These are phyloP conservation scores for Drosophila rubida DNA, from an alignment of 2,888 invertebrate genomes.

Conservation along the genomic window DNA sequence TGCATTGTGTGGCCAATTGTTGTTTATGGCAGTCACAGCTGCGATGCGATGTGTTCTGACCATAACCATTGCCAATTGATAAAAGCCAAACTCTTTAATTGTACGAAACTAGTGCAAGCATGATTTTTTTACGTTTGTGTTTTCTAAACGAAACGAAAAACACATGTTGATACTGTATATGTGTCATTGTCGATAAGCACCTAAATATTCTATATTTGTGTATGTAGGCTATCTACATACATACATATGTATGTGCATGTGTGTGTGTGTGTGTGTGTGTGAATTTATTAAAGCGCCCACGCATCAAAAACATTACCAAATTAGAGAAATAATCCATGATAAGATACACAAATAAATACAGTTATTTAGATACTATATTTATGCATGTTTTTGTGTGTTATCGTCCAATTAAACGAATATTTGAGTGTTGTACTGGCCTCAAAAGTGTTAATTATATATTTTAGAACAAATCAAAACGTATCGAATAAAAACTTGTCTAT, in stretches of 20 bases:
- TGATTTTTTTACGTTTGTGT: constrained; percentile 7
- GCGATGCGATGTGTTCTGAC: constrained; percentile 20
- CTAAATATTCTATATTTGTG: constrained; percentile 8
- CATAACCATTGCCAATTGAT: constrained; percentile 49
- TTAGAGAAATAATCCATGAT: constrained; percentile 44
- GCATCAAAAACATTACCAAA: constrained; percentile 31
- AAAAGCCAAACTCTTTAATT: constrained; percentile 18
- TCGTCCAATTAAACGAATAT: constrained; percentile 23
- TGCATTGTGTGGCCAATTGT: constrained; percentile 33
- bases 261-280: not conserved
- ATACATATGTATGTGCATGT: not conserved
- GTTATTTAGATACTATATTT: constrained; percentile 11
- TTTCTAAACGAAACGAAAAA: constrained; percentile 33
- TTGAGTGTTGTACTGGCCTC: constrained; percentile 20
- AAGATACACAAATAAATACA: constrained; percentile 39
- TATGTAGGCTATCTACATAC: constrained; percentile 13
- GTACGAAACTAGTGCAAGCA: constrained; percentile 2
- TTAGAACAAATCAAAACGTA: constrained; percentile 18
- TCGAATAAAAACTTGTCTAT: constrained; percentile 23
- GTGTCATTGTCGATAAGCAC: constrained; percentile 52
- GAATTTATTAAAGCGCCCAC: constrained; percentile 44
- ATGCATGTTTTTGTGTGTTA: constrained; percentile 33
- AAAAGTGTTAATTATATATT: constrained; percentile 24
- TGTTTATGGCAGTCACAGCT: constrained; percentile 25
- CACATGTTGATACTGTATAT: constrained; percentile 48